Base-by-base conservation (phyloP, 2,888 invertebrate species). In the Leptothorax acervorum region DNA sequence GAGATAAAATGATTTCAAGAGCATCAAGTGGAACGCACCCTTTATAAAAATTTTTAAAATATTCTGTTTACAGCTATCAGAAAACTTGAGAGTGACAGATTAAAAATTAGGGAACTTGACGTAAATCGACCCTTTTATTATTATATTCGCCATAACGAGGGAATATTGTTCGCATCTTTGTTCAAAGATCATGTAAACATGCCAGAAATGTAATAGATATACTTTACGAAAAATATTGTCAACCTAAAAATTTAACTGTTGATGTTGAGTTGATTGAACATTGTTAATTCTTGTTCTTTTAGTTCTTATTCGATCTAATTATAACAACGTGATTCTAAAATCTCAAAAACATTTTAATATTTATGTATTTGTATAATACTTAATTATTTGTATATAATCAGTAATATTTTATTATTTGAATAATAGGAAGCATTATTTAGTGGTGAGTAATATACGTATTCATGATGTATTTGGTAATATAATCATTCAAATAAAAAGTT, bases 91-190 rank as follows among this genome's bases (percentile, higher is more conserved):
- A 8, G 2, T 51, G 2, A 5, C 12, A 8, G 0, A 23, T 23
- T 3, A 18, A 1, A 28, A n/a, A n/a, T 35, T n/a, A 39, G 2
- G 3, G n/a, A 35, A n/a, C 8, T 76, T 2, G 11, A 48, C 15
- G 8, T 63, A 63, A 39, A 39, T 42, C 28, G 53, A 5, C 45
- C 65, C 3, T 65, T 65, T 4, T 78, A 78, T 66, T 66, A 78
- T 78, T 66, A 63, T 23, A 55, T 78, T 39, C 28, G 42, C 12
- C 5, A 42, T 55, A 51, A 48, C 15, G 15, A 57, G 4, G n/a
- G 18, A 3, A 42, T 2, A 18, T 45, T 3, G n/a, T 8, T 18
- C n/a, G 11, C 66, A 53, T 28, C 28, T 65, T 53, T 76, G 6
- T 76, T 76, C 1, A 15, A 51, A 1, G 63, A 57, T 35, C 8